A percentile compares a stretch with the other conserved stretches of the same genome.
These are phyloP conservation scores for Varanus komodoensis DNA, from an alignment of 2,113 vertebrate genomes.

Conservation along the genomic window DNA sequence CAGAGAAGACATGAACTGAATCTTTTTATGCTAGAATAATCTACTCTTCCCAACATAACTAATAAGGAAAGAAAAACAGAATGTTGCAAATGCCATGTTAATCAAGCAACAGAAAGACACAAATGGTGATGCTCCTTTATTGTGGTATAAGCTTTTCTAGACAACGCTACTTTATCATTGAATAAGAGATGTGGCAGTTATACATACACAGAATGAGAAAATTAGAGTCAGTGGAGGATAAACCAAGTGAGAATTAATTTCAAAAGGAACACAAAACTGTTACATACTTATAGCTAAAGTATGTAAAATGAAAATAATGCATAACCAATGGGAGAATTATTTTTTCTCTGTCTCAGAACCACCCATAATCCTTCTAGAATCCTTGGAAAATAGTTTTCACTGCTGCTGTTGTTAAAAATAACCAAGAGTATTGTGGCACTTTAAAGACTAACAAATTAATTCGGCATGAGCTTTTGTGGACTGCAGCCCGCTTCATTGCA, in stretches of 20 bases:
- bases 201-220: not conserved
- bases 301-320: not conserved
- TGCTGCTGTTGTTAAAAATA: too few relatives aligned
- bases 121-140: not conserved
- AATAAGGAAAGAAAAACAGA: not conserved
- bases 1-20: constrained; percentile 3
- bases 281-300: not conserved
- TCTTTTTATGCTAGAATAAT: not conserved
- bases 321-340: not conserved
- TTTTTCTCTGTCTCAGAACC: not conserved
- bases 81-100: not conserved
- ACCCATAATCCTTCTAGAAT: not conserved
- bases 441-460: too few relatives aligned
- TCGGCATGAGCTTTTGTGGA: too few relatives aligned
- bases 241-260: not conserved
- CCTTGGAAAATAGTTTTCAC: not conserved
- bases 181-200: not conserved
- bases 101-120: not conserved
- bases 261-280: not conserved
- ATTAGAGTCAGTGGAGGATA: not conserved
- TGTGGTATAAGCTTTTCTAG: not conserved
- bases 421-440: too few relatives aligned
- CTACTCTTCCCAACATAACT: not conserved
- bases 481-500: too few relatives aligned
- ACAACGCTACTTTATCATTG: not conserved